These are phyloP conservation scores for Lampris incognitus DNA, from an alignment of 2,113 vertebrate species.

Conservation along the genomic window DNA sequence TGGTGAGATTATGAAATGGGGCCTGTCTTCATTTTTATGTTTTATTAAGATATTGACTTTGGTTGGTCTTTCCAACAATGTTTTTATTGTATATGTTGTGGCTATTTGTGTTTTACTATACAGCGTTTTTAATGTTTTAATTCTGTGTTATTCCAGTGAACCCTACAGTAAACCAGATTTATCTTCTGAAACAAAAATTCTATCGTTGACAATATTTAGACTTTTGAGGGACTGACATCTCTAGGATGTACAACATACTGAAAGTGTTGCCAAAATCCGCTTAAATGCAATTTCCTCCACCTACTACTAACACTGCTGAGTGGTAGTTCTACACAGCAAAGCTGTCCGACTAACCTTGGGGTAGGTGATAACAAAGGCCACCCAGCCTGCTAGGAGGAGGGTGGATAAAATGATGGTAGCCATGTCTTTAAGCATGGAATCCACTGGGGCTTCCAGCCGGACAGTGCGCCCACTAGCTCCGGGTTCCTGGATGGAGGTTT, in stretches of 20 bases:
- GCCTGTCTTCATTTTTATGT: neutral
- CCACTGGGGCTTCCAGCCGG: constrained; percentile 88
- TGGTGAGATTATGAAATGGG: neutral
- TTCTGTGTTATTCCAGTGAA: no score
- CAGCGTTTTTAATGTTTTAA: neutral
- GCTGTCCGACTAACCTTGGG: constrained; percentile 85
- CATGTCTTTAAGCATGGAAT: constrained; percentile 95
- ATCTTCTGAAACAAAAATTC: no score
- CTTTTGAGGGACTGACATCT: no score
- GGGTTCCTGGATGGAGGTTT: constrained; percentile 87
- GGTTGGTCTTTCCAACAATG: neutral
- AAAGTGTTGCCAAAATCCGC: no score
- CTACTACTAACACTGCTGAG: no score
- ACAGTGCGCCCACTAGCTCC: constrained; percentile 51
- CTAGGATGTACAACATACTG: no score
- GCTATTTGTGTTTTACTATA: neutral
- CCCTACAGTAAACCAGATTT: no score
- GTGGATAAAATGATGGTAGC: constrained; percentile 96
- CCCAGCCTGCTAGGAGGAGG: constrained; percentile 95
- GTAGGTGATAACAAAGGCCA: constrained; percentile 97
- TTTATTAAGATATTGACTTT: neutral
- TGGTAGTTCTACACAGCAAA: no score
- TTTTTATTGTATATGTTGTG: neutral
- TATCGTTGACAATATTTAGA: no score
- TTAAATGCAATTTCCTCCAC: no score